Evolutionary conservation across 2,888 invertebrate genomes (phyloP).

Genomic region (Lasioglossum lativentre): DNA sequence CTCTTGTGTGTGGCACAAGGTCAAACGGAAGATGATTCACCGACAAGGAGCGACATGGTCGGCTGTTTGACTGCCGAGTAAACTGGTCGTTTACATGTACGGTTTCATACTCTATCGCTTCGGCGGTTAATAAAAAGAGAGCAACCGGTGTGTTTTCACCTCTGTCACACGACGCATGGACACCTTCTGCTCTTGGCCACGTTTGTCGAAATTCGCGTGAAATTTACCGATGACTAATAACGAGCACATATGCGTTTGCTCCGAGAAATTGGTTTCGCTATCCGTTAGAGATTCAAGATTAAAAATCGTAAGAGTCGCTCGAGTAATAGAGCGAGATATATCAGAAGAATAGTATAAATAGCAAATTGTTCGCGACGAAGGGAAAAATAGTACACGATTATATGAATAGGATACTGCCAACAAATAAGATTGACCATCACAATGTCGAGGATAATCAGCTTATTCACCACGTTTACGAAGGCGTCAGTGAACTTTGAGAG

Average conservation of each 20-base stretch:
- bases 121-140: neutral
- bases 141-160: neutral
- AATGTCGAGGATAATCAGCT: conserved; percentile 60
- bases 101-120: conserved; percentile 10
- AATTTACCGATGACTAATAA: neutral
- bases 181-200: neutral
- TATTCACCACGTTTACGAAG: conserved; percentile 58
- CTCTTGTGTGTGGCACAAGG: conserved; percentile 68
- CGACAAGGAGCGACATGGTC: conserved; percentile 51
- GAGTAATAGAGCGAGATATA: neutral
- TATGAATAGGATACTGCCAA: conserved; percentile 20
- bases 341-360: neutral
- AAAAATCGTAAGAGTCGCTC: neutral
- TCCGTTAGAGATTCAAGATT: neutral
- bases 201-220: neutral
- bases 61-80: conserved; percentile 52
- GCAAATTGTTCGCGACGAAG: neutral
- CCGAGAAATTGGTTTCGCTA: neutral
- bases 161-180: neutral
- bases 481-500: conserved; percentile 76
- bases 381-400: neutral
- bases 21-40: conserved; percentile 72
- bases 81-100: conserved; percentile 46
- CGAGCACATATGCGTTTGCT: neutral
- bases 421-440: conserved; percentile 36